Evolutionary conservation across 2,113 vertebrate species (phyloP), one percentile per base, ranked within the genome.

Genomic region (Stigmatopora argus): DNA sequence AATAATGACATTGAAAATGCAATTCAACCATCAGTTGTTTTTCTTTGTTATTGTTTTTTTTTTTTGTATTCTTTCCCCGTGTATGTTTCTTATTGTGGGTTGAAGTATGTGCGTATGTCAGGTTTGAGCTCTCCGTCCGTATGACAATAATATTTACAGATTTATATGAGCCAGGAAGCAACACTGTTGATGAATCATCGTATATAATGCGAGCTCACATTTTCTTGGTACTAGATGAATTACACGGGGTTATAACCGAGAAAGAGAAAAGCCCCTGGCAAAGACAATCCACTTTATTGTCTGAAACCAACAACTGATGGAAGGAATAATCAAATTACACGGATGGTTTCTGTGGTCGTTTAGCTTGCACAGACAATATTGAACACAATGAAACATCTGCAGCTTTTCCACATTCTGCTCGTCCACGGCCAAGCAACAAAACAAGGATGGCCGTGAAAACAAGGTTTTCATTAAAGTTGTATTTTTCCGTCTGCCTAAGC

Each of bases 401-500:
- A 66, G 55, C 52, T 68, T 58, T 72, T 66, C 59, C 23, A 61
- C 31, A 31, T 52, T 72, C 57, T 61, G 67, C 49, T 49, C 60
- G 38, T 72, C 48, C 35, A 11, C 13, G 23, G 59, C 48, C 60
- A 60, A 35, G 64, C 51, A 46, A 18, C 18, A 59, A 51, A 68
- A 45, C 45, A 68, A 15, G 46, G 19, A 19, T 17, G 45, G 55
- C 66, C 47, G 38, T 70, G 59, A 72, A 77, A 78, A 79, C 72
- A 78, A 71, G 76, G 47, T 66, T 79, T 69, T 85, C 66, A 79
- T 64, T 75, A 59, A 44, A 11, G 35, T 49, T 53, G 57, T 65
- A 69, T 80, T 69, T 69, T 83, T 72, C 83, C 71, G 79, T 60
- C 73, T 69, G 75, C 58, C 64, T 77, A 47, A 58, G 55, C 71